Evolutionary conservation across 2,113 vertebrate genomes (phyloP), one percentile per base, ranked within the genome.

Genomic region (Oreocharis arfaki): DNA sequence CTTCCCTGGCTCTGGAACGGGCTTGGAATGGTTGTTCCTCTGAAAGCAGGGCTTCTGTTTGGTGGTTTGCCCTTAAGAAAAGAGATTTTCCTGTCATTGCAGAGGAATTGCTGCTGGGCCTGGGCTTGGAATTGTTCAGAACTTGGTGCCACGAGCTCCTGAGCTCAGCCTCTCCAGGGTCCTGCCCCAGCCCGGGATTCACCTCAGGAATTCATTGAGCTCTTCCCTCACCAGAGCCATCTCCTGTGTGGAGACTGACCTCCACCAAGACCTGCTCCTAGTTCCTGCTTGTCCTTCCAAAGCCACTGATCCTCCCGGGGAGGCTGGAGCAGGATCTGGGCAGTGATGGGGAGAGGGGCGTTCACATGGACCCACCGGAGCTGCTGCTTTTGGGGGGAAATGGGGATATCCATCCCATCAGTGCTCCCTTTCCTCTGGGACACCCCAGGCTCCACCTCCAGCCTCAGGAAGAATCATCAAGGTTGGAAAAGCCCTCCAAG

Each of bases 21-120:
- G 52, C 61, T 93, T 91, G 41, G 46, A 19, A 56, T 42, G 87
- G 67, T 52, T 93, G 26, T 50, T 92, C 33, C 80, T 84, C 65
- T 71, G 71, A 57, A 79, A 80, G 76, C 68, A 80, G 60, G 18
- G 84, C 81, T 92, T 79, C 87, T 93, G 53, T 90, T 93, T 68
- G 47, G 94, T 88, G 91, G 88, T 88, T 97, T 96, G 69, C 67
- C 63, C 35, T 95, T 49, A 87, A 69, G 50, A 47, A 63, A 84
- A 85, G 65, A 74, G 70, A 76, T 64, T 93, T 96, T 75, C 95
- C 86, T 87, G 78, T 74, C 42, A 68, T 26, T 67, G 27, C 42
- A 59, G 90, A 93, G 50, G 88, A 93, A 52, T 94, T 87, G 56
- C 74, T 93, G 65, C 69, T 56, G 73, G 64, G 35, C 39, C 39